phyloP scores from a whole-genome alignment of 2,888 invertebrate genomes.

The Scaptomyza tumidula region DNA sequence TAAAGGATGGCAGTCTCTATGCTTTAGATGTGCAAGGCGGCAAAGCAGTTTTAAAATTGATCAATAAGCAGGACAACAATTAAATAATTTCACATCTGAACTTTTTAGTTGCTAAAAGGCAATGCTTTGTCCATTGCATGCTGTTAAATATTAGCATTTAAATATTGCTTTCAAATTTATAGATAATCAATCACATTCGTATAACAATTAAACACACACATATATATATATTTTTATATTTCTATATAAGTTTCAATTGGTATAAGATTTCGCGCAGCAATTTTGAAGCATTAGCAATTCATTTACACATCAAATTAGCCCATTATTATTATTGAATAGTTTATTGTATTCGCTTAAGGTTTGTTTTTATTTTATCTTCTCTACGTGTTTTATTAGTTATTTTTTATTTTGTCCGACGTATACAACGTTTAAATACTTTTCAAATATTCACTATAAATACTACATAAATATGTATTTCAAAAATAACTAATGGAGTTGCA shows the following conservation, averaged over 20 bases:
- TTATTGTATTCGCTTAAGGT: conserved; percentile 20
- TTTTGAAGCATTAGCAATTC: conserved; percentile 60
- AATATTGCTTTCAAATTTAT: conserved; percentile 17
- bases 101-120: conserved; percentile 14
- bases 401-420: conserved; percentile 41
- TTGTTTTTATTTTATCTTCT: conserved; percentile 16
- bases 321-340: conserved; percentile 25
- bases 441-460: conserved; percentile 16
- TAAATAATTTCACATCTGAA: conserved; percentile 19
- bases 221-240: conserved; percentile 9
- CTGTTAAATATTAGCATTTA: conserved; percentile 66
- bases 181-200: conserved; percentile 26
- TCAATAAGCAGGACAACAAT: conserved; percentile 83
- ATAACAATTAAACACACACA: conserved; percentile 27
- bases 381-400: conserved; percentile 37
- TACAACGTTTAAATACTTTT: conserved; percentile 38
- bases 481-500: conserved; percentile 60
- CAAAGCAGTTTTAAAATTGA: conserved; percentile 85
- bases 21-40: conserved; percentile 86
- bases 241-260: conserved; percentile 66
- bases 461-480: conserved; percentile 22
- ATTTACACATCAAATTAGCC: conserved; percentile 6
- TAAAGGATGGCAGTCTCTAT: conserved; percentile 92
- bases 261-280: conserved; percentile 70
- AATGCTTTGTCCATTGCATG: conserved; percentile 21